phyloP scores from a whole-genome alignment of 2,797 vertebrate species.

The Anas georgica region DNA sequence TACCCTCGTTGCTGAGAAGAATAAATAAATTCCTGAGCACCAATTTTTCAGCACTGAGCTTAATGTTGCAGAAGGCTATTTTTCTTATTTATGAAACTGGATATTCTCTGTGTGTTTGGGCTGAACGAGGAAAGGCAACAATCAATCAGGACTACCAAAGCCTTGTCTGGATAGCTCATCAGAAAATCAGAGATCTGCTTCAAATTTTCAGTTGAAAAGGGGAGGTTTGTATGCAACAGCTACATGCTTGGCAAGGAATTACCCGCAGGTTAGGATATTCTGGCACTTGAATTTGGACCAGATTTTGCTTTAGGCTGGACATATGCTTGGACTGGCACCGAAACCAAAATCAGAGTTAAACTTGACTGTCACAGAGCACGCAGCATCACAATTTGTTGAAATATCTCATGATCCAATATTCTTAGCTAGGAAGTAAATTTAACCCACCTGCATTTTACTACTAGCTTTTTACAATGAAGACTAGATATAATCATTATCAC shows the following conservation, averaged over 20 bases:
- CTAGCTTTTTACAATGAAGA: not conserved
- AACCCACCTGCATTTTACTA: not conserved
- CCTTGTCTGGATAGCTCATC: not conserved
- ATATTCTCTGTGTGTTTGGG: not conserved
- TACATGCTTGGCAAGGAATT: not conserved
- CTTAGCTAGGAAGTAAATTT: not conserved
- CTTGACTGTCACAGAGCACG: not conserved
- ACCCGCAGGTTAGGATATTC: not conserved
- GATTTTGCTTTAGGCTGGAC: not conserved
- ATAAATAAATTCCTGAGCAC: not conserved
- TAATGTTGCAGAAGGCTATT: not conserved
- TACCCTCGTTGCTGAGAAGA: not conserved
- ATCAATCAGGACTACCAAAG: not conserved
- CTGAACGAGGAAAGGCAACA: not conserved
- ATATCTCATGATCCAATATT: not conserved
- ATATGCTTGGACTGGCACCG: not conserved
- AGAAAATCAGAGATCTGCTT: not conserved
- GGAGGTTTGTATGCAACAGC: not conserved
- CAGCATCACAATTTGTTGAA: not conserved
- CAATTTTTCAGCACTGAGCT: not conserved
- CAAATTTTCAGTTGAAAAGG: not conserved
- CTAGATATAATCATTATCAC: not conserved
- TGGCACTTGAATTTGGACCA: not conserved
- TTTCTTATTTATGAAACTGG: not conserved
- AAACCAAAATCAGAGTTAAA: not conserved